Percentiles rank a stretch among this genome's conserved stretches.
Evolutionary conservation across 2,888 invertebrate species (phyloP).

Genomic region (Tipula lateralis): DNA sequence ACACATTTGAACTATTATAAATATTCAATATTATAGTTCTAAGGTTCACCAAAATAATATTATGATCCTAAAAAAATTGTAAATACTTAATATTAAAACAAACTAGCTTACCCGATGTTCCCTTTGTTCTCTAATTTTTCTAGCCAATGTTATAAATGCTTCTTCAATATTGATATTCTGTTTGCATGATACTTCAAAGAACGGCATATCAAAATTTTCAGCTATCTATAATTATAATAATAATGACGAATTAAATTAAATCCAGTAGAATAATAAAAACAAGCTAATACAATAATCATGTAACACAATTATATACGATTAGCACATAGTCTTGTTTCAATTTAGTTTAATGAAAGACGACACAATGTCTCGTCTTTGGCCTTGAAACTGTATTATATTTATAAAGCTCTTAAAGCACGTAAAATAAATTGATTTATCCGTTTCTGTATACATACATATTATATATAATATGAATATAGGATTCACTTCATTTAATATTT

Average conservation of each 20-base stretch:
- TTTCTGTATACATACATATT: not conserved
- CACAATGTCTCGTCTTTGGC: constrained; percentile 5
- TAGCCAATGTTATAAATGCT: constrained; percentile 72
- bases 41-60: too few species aligned
- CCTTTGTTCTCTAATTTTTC: constrained; percentile 76
- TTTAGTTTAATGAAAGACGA: not conserved
- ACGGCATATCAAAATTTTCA: constrained; percentile 81
- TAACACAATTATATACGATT: too few species aligned
- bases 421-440: not conserved
- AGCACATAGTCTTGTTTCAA: not conserved
- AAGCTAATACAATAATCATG: not conserved
- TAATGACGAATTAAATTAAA: not conserved
- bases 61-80: too few species aligned
- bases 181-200: constrained; percentile 84
- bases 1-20: too few species aligned
- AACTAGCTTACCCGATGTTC: constrained; percentile 63
- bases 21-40: too few species aligned
- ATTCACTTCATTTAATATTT: constrained; percentile 33
- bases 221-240: constrained; percentile 61
- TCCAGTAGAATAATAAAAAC: not conserved
- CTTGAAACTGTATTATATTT: not conserved
- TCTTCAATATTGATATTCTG: constrained; percentile 80
- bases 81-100: too few species aligned
- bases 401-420: not conserved
- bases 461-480: not conserved